These are phyloP conservation scores for Ophion ventricosus DNA, from an alignment of 2,888 invertebrate species.

Conservation along the genomic window DNA sequence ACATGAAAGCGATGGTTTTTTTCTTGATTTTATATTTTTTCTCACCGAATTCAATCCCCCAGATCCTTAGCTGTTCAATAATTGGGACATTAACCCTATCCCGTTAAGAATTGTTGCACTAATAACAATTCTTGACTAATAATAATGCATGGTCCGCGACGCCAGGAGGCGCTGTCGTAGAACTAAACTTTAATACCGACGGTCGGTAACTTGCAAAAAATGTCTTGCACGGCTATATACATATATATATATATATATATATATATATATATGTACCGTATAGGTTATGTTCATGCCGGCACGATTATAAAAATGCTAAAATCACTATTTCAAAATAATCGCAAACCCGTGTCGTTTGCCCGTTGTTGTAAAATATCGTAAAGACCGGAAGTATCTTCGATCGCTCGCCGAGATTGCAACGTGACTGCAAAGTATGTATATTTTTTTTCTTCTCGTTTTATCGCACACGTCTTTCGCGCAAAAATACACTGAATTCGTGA, in stretches of 20 bases:
- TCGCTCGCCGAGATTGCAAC: neutral
- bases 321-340: constrained; percentile 17
- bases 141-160: no score
- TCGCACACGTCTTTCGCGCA: neutral
- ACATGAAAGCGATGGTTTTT: no score
- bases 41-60: no score
- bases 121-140: no score
- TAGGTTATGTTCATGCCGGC: neutral
- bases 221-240: neutral
- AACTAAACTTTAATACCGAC: constrained; percentile 1
- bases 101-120: no score
- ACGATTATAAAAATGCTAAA: neutral
- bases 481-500: neutral
- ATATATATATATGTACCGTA: neutral
- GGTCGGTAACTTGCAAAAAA: neutral
- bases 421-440: neutral
- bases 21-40: no score
- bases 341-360: neutral
- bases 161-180: neutral
- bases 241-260: neutral
- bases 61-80: no score
- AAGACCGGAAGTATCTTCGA: neutral
- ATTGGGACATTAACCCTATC: no score
- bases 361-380: neutral
- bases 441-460: neutral